Conservation (phyloP, 2,888 invertebrate species). For the Didymodactylos carnosus region DNA sequence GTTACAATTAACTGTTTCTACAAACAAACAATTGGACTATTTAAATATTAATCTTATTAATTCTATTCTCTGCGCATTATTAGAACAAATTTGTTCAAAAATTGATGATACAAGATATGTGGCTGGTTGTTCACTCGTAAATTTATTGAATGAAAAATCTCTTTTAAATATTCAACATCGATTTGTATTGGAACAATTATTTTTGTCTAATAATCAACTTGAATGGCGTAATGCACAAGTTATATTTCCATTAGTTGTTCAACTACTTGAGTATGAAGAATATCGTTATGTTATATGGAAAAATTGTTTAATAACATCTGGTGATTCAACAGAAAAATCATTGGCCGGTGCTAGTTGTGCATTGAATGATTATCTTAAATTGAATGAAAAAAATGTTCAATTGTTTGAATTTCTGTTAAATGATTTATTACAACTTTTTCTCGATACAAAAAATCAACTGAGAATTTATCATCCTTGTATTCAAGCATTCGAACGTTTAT, state of each 20-base stretch:
- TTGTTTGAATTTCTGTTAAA: background rate
- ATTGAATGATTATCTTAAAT: background rate
- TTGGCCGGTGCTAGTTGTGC: background rate
- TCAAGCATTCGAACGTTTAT: background rate
- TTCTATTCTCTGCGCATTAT: background rate
- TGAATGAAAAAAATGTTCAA: background rate
- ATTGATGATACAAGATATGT: slow-evolving; percentile 3
- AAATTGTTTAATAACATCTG: background rate
- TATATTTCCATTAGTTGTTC: background rate
- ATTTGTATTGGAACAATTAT: background rate
- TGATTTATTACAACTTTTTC: background rate
- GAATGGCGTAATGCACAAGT: background rate
- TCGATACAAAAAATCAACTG: background rate
- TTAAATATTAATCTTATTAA: background rate
- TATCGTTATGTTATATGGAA: background rate
- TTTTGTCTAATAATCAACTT: background rate
- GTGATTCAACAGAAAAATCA: too few relatives aligned
- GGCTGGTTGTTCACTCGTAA: background rate
- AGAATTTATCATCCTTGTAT: background rate
- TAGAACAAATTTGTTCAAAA: slow-evolving; percentile 1
- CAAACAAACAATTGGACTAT: background rate
- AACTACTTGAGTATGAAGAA: background rate
- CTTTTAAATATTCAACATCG: background rate
- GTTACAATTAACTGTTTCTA: background rate
- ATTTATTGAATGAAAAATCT: background rate